Evolutionary conservation across 2,113 vertebrate species (phyloP).

Genomic region (Melanocharis versteri): DNA sequence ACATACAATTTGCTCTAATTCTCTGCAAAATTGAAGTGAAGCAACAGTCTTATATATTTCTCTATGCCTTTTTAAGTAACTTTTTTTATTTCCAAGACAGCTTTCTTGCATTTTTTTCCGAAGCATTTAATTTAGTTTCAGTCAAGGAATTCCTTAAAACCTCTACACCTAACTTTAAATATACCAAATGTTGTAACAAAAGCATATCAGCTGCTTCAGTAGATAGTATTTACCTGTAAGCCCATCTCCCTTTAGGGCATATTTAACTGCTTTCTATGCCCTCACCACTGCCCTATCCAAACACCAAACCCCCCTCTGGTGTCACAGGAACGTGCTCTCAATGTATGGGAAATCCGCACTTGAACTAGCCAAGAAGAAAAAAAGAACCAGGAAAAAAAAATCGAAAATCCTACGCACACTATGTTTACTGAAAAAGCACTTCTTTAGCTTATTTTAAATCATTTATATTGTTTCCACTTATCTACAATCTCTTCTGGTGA

Average conservation of each 20-base stretch:
- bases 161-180: neutral
- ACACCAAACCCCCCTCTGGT: neutral
- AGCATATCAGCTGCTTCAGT: neutral
- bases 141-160: neutral
- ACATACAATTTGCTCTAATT: neutral
- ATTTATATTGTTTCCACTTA: neutral
- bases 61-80: neutral
- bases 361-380: neutral
- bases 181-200: neutral
- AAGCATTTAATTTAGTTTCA: neutral
- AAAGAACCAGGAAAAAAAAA: too few species aligned
- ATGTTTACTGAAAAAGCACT: neutral
- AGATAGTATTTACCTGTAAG: neutral
- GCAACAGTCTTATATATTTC: neutral
- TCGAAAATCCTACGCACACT: neutral
- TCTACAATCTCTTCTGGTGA: neutral
- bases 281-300: neutral
- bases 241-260: neutral
- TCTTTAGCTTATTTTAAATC: neutral
- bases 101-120: neutral
- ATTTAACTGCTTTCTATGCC: neutral
- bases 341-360: neutral
- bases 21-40: neutral
- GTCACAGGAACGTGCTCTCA: neutral
- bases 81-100: neutral